A percentile compares a stretch with the other conserved stretches of the same genome.
phyloP scores from a whole-genome alignment of 92 coral and sea anemone genomes.

The Paragorgia papillata region DNA sequence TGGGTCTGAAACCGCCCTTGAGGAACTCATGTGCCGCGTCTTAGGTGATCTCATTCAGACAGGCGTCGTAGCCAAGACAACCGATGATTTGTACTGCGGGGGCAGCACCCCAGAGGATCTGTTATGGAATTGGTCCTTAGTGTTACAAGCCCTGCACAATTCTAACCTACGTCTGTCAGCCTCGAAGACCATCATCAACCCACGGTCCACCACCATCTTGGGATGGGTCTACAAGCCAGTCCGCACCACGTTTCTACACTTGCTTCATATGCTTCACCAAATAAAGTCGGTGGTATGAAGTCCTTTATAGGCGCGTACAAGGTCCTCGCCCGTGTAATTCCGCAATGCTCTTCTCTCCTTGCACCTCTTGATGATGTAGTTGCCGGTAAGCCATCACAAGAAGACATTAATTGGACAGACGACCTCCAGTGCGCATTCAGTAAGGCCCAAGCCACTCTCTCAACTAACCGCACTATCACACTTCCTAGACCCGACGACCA shows the following conservation, averaged over 20 bases:
- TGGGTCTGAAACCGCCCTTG: constrained; percentile 47
- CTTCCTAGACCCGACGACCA: constrained; percentile 33
- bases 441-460: constrained; percentile 3
- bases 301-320: constrained; percentile 22
- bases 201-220: not conserved
- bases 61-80: constrained; percentile 33
- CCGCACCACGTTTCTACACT: not conserved
- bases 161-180: constrained; percentile 26
- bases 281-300: constrained; percentile 17
- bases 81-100: constrained; percentile 28
- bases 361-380: not conserved
- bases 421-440: not conserved
- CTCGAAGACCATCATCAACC: constrained; percentile 42
- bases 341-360: constrained; percentile 11
- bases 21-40: constrained; percentile 54
- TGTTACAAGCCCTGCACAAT: constrained; percentile 37
- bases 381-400: constrained; percentile 16
- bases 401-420: constrained; percentile 24
- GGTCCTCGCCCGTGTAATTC: constrained; percentile 25
- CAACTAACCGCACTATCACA: constrained; percentile 6
- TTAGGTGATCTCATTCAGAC: constrained; percentile 37
- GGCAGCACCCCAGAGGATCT: constrained; percentile 18
- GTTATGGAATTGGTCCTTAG: constrained; percentile 33
- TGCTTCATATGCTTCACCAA: not conserved
- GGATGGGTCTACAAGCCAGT: constrained; percentile 10